Evolutionary conservation across 2,888 invertebrate genomes (phyloP), one percentile per base, ranked within the genome.

Genomic region (Glyphotaelius pellucidus): DNA sequence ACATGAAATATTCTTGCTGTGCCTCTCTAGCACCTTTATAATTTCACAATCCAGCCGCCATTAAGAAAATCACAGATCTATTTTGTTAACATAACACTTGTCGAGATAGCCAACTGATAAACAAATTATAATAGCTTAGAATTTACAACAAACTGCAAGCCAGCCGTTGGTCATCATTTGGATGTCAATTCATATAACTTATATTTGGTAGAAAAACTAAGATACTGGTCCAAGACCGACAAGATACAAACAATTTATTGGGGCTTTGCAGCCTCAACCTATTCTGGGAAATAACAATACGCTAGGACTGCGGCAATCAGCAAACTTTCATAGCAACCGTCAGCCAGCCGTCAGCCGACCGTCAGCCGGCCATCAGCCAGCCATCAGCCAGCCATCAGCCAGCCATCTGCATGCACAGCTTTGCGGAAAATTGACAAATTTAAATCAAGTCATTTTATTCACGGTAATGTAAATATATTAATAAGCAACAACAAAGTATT

Each of bases 41-140:
- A 88, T 83, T 85, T 86, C 84, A 80, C 80, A 80, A 91, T 89
- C 91, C 92, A 92, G 92, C 91, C 91, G 85, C 90, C 93, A 90
- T 80, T n/a, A 85, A 93, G 92, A 90, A 91, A 93, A 93, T 93
- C 93, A 93, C 93, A 93, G 93, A 93, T 93, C 93, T 93, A 93
- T 93, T 90, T 93, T 79, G 88, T 90, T 90, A 89, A 89, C 80
- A 86, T 67, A 85, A 89, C 52, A 79, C 89, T 81, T 90, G 19
- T 80, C 42, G 67, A 85, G 32, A 47, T 90, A 90, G 91, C 86
- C 67, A 80, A 89, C 81, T 52, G 83, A 91, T 89, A 83, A 67
- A 88, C 67, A 19, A 90, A 90, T 31, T 31, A 81, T 47, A 90
- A 31, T 83, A 47, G 15, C 31, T 47, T 83, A 30, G 83, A 83